Evolutionary conservation across 2,797 vertebrate genomes (phyloP).

Genomic region (Callimico goeldii): DNA sequence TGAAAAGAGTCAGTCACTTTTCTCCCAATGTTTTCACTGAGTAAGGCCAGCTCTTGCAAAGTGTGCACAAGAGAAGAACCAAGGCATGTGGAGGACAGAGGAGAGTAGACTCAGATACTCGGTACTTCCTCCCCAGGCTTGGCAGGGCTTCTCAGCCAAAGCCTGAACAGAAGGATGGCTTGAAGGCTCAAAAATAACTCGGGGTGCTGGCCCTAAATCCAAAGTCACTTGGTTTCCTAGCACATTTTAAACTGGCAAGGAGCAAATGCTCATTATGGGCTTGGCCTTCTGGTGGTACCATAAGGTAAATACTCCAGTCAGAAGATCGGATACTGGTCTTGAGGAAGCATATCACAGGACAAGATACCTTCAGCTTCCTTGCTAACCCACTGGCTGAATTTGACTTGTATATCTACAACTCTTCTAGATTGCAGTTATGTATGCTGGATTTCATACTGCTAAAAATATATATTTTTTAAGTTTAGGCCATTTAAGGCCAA

Average conservation of each 20-base stretch:
- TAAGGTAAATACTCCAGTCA: background rate
- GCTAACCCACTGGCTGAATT: background rate
- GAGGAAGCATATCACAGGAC: background rate
- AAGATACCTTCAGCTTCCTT: background rate
- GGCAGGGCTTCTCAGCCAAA: background rate
- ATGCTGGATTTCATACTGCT: background rate
- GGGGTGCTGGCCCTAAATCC: background rate
- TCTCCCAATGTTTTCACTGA: background rate
- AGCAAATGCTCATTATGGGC: background rate
- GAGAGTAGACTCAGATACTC: background rate
- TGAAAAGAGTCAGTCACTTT: conserved; percentile 22
- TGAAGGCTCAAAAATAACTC: background rate
- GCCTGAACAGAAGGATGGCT: background rate
- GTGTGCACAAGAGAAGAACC: background rate
- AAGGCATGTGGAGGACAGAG: background rate
- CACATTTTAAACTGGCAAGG: background rate
- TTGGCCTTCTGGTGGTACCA: background rate
- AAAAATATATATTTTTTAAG: background rate
- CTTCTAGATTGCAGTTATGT: background rate
- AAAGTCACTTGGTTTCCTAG: background rate
- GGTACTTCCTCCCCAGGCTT: background rate
- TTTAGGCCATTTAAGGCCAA: background rate
- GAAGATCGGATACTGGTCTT: background rate
- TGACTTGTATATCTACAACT: background rate
- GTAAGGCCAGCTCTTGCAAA: background rate